phyloP scores from a whole-genome alignment of 1,140 invertebrate genomes.

The Formica selysi region DNA sequence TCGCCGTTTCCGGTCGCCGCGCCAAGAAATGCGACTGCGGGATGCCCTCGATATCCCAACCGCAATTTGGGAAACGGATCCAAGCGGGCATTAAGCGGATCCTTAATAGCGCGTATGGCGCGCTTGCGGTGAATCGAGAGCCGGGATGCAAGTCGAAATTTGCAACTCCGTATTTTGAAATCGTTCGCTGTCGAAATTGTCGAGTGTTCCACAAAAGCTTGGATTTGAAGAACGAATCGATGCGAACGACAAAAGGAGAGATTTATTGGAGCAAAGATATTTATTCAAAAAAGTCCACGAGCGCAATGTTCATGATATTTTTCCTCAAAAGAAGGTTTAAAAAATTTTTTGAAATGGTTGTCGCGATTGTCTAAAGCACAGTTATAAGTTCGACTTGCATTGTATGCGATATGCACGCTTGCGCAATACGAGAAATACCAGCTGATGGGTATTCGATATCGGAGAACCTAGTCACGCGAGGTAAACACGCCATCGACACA shows the following conservation, averaged over 20 bases:
- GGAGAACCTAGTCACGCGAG: conserved; percentile 73
- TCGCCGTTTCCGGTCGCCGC: conserved; percentile 68
- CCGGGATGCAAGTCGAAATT: background rate
- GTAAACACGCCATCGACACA: conserved; percentile 71
- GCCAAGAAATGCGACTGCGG: conserved; percentile 12
- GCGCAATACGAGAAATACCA: conserved; percentile 73
- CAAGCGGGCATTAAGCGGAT: background rate
- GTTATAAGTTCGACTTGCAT: conserved; percentile 59
- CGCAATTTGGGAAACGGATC: background rate
- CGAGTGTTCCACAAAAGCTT: background rate
- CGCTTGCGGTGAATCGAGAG: background rate
- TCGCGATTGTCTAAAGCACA: conserved; percentile 28
- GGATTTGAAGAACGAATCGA: too few species aligned
- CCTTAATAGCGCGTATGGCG: background rate
- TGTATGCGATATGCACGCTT: conserved; percentile 68
- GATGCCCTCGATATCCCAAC: background rate
- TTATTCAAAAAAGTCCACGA: background rate
- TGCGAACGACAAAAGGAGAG: too few species aligned
- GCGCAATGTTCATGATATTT: background rate
- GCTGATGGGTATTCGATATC: conserved; percentile 74
- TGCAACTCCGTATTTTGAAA: conserved; percentile 2
- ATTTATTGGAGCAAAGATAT: conserved; percentile 14
- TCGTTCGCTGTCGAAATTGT: conserved; percentile 19
- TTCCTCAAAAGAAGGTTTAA: background rate
- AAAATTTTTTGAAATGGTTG: background rate